Base-by-base conservation (phyloP, 2,797 vertebrate genomes). In the Rachycentron canadum region DNA sequence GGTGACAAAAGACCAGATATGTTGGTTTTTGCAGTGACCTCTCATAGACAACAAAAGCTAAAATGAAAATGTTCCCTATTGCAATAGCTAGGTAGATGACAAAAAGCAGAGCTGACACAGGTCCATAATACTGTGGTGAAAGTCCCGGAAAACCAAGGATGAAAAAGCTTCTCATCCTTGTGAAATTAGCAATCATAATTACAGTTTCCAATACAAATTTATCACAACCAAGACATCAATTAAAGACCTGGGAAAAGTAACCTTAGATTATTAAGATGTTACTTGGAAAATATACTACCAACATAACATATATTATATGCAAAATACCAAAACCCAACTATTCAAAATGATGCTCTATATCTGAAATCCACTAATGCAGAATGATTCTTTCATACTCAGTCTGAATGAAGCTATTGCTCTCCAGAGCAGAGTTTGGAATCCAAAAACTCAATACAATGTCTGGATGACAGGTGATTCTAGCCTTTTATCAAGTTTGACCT, bases 91-190 rank as follows among this genome's bases (percentile, higher is more conserved):
- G 12, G 43, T 93, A 95, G 53, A 91, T 17, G 3, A 93, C 17
- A 65, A 93, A 89, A 16, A 92, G 78, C 67, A 93, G 23, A n/a
- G 81, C 72, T 11, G 87, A 89, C 2, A 90, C 81, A 4, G 56
- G 63, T 47, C 82, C 71, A 17, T 87, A 82, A 80, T 91, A 91
- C 19, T 86, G 41, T 0, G 82, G 64, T 19, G 83, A 81, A 41
- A 95, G 91, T 65, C 88, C 91, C 21, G 93, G 91, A 30, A 96
- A 95, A 65, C 95, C 95, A 32, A 91, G 83, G 40, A 96, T 88
- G 10, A 88, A 7, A 71, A 95, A 95, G 40, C 91, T 81, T 12
- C 45, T 79, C 49, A 88, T 71, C 6, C 25, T 49, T 23, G 91
- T 92, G 1, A 72, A 30, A 57, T 91, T 94, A 1, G 10, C 9